Conservation (phyloP, 2,888 invertebrate genomes). For the Portevinia maculata region DNA sequence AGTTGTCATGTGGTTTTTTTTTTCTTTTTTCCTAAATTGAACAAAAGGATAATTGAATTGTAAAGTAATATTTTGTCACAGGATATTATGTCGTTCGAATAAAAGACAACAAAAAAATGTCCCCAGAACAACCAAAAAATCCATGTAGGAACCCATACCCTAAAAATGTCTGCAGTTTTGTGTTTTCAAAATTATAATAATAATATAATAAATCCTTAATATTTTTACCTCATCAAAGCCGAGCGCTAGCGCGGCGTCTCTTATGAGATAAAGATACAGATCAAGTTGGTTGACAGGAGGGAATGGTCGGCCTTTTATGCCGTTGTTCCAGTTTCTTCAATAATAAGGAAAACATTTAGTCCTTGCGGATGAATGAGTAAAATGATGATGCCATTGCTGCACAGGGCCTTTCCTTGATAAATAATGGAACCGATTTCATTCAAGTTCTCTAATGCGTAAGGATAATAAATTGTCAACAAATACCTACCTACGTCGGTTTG, state of each 20-base stretch:
- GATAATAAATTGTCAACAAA: conserved; percentile 75
- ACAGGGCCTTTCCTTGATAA: conserved; percentile 33
- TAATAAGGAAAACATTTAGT: conserved; percentile 62
- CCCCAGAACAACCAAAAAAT: conserved; percentile 8
- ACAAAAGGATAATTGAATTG: conserved; percentile 82
- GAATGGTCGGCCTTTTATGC: conserved; percentile 45
- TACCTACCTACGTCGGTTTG: conserved; percentile 11
- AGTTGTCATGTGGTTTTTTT: conserved; percentile 29
- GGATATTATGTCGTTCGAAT: conserved; percentile 52
- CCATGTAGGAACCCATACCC: conserved; percentile 8
- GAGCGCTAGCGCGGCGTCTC: conserved; percentile 76
- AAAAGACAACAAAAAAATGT: conserved; percentile 1
- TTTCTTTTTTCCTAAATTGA: conserved; percentile 41
- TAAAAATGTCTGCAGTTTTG: conserved; percentile 43
- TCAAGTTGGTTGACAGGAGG: conserved; percentile 64
- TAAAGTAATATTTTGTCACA: conserved; percentile 81
- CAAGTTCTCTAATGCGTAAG: conserved; percentile 64
- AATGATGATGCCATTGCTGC: conserved; percentile 63
- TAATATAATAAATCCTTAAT: conserved; percentile 83
- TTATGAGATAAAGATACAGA: conserved; percentile 66
- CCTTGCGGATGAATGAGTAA: conserved; percentile 68
- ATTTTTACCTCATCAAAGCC: conserved; percentile 81
- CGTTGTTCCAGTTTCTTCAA: conserved; percentile 54
- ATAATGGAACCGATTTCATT: conserved; percentile 51
- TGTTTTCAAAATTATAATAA: conserved; percentile 79